Percentiles rank a stretch among this genome's conserved stretches.
Evolutionary conservation across 1,140 invertebrate species (phyloP).

Genomic region (Anoplolepis gracilipes): DNA sequence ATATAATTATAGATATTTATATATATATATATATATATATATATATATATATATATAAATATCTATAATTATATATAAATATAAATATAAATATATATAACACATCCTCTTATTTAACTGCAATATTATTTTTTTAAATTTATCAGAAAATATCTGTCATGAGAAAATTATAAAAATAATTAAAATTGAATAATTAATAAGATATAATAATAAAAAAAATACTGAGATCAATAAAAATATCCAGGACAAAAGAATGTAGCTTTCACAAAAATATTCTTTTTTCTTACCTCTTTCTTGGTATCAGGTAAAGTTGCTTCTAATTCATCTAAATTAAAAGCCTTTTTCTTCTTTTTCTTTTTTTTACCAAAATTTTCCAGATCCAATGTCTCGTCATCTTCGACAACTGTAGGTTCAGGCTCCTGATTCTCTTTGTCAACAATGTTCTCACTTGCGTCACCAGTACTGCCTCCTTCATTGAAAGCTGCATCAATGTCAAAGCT

Average conservation of each 20-base stretch:
- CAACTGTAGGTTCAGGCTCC: slow-evolving; percentile 86
- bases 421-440: slow-evolving; percentile 87
- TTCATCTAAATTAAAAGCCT: slow-evolving; percentile 92
- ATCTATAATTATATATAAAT: too few relatives aligned
- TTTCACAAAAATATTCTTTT: neutral
- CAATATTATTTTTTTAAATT: too few relatives aligned
- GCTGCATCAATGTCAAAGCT: slow-evolving; percentile 96
- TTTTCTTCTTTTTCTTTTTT: slow-evolving; percentile 96
- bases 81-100: too few relatives aligned
- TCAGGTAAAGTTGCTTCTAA: slow-evolving; percentile 91
- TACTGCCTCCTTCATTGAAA: slow-evolving; percentile 87
- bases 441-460: slow-evolving; percentile 80
- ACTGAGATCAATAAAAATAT: slow-evolving; percentile 3
- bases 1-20: too few relatives aligned
- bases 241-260: neutral
- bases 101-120: too few relatives aligned
- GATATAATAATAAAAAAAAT: slow-evolving; percentile 21
- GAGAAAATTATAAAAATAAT: neutral
- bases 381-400: slow-evolving; percentile 88
- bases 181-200: neutral
- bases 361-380: slow-evolving; percentile 93
- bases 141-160: neutral
- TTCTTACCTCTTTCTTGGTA: slow-evolving; percentile 85
- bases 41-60: too few relatives aligned
- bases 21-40: too few relatives aligned